Conservation (phyloP, 92 coral and sea anemone species). For the Micromussa lordhowensis region DNA sequence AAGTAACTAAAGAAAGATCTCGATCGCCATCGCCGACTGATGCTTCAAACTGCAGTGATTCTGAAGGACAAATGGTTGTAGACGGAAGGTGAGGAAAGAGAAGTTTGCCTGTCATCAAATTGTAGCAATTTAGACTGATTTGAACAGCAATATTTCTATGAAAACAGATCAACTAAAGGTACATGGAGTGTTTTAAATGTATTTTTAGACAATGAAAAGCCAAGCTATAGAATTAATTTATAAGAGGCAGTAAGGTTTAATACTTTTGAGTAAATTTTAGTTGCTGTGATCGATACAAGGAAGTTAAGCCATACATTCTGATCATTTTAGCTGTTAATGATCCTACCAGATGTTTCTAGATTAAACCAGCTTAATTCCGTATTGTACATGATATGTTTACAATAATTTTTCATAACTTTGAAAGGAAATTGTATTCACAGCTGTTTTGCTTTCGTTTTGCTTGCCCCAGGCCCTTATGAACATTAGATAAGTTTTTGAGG, state of each 20-base stretch:
- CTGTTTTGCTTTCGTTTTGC: too few species aligned
- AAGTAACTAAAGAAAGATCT: slow-evolving; percentile 29
- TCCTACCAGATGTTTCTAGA: slow-evolving; percentile 25
- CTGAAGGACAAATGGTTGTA: slow-evolving; percentile 41
- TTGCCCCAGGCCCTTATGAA: too few species aligned
- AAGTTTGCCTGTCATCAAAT: not conserved
- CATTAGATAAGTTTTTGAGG: too few species aligned
- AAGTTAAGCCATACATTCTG: slow-evolving; percentile 5
- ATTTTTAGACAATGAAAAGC: not conserved
- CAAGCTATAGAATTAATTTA: not conserved
- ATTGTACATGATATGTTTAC: not conserved
- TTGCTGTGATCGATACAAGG: not conserved
- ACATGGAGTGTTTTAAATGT: not conserved
- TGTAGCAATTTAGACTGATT: slow-evolving; percentile 7
- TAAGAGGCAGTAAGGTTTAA: not conserved
- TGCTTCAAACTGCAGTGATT: slow-evolving; percentile 27
- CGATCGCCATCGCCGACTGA: slow-evolving; percentile 22
- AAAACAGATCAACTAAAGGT: not conserved
- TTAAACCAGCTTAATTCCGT: not conserved
- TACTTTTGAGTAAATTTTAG: not conserved
- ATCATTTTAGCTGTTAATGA: not conserved
- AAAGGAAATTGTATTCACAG: not conserved
- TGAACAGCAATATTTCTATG: not conserved
- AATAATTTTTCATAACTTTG: not conserved
- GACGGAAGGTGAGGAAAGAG: slow-evolving; percentile 44